Evolutionary conservation across 2,888 invertebrate genomes (phyloP).

Genomic region (Monoplex corrugatus): DNA sequence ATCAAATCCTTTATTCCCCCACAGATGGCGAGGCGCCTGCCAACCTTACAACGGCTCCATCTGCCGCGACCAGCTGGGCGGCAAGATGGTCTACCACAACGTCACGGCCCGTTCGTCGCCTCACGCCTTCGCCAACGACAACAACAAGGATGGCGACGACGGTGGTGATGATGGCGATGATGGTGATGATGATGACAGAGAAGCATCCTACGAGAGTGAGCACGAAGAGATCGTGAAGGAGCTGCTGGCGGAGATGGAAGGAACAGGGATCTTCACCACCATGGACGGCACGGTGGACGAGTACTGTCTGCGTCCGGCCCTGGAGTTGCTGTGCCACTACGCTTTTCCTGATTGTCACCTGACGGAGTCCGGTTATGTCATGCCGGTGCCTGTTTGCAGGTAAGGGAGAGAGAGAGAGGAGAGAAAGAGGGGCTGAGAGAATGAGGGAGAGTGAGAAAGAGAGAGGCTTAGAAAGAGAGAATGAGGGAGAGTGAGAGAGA

Average conservation of each 20-base stretch:
- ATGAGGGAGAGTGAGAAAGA: background rate
- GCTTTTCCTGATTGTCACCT: conserved; percentile 93
- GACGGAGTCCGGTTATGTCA: conserved; percentile 50
- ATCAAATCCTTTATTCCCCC: conserved; percentile 52
- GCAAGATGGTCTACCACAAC: conserved; percentile 51
- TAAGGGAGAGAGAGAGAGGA: conserved; percentile 48
- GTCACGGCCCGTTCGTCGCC: background rate
- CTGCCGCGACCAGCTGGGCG: conserved; percentile 65
- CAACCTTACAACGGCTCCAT: conserved; percentile 70
- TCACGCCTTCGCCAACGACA: conserved; percentile 23
- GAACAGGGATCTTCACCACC: conserved; percentile 50
- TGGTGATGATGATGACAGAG: conserved; percentile 33
- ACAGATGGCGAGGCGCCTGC: conserved; percentile 65
- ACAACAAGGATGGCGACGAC: conserved; percentile 8
- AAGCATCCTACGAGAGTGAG: conserved; percentile 40
- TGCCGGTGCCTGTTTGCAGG: conserved; percentile 69
- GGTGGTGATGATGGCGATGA: background rate
- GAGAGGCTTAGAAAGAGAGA: background rate
- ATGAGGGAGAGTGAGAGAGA: conserved; percentile 62
- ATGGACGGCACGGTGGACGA: conserved; percentile 29
- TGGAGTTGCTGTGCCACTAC: conserved; percentile 94
- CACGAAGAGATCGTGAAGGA: conserved; percentile 64
- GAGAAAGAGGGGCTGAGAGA: background rate
- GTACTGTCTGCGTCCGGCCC: conserved; percentile 90
- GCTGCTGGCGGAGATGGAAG: conserved; percentile 64